Base-by-base conservation (phyloP, 2,113 vertebrate species). In the Peucedramus taeniatus region DNA sequence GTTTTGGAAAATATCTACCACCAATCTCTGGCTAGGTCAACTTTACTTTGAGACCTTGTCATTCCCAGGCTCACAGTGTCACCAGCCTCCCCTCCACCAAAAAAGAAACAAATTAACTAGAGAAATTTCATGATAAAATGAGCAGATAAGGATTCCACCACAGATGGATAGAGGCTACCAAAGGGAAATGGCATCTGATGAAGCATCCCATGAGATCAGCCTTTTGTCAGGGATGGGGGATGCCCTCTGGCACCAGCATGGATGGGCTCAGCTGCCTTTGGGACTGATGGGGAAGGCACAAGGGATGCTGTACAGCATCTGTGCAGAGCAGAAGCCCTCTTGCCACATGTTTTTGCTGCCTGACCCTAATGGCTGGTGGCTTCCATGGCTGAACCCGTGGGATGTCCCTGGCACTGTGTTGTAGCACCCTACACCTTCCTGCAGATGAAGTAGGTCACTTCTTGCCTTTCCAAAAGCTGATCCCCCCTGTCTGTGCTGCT, bases 1-100 rank as follows among this genome's bases (percentile, higher is more conserved):
- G 66, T 65, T 31, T 40, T 87, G 26, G 57, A 75, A 87, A 94
- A 44, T 14, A 64, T 35, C 22, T 56, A 61, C 13, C 13, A 84
- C 6, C 22, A 1, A 2, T 57, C 40, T 76, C 50, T 68, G 59
- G 44, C 40, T 30, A 39, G n/a, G 33, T 39, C 72, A 89, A 7
- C 16, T 81, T 90, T 39, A 54, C n/a, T 64, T 37, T 60, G 69
- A 82, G 19, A 78, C 18, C 72, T 63, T 24, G n/a, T n/a, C n/a
- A n/a, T n/a, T n/a, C n/a, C n/a, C 11, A 64, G 47, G 45, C 39
- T 88, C 45, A 79, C n/a, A 68, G 13, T 68, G 49, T 45, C 39
- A 54, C 24, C 19, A 44, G 39, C 42, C 28, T 61, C 28, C 24
- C 7, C n/a, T 51, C 24, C 7, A 9, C 7, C 4, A 5, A 0